Evolutionary conservation across 2,888 invertebrate genomes (phyloP), one percentile per base, ranked within the genome.

Genomic region (Hirtodrosophila trivittata): DNA sequence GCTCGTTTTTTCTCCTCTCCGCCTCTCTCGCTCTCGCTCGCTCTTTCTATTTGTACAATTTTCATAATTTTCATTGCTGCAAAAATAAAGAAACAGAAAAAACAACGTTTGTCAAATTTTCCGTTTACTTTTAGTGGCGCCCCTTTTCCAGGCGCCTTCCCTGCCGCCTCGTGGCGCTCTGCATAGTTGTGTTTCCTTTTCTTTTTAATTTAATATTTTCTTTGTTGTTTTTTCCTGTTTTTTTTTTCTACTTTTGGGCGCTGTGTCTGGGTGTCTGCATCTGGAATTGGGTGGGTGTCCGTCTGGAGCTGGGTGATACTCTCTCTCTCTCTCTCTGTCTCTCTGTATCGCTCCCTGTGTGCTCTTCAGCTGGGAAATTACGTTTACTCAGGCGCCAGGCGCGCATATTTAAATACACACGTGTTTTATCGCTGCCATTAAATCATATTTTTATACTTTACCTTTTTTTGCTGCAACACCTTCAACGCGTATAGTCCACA

Each of bases 351-450:
- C 14, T 14, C 25, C 7, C n/a, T 60, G 63, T 50, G 30, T 37
- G 46, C 65, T 74, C 57, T 74, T 63, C 47, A 71, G 74, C 50
- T 74, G 85, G 80, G 37, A 90, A 90, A 90, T 90, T 90, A 89
- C 89, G 89, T 90, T 90, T 90, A 89, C 89, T 86, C 89, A 90
- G 87, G 89, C 90, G 87, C 88, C 90, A 86, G 86, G 85, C 86
- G 84, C 81, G 86, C 82, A 80, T 89, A 89, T 90, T 90, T 90
- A 90, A 90, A 90, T 90, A 87, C 89, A 90, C 90, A 90, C 90
- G 90, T 90, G 90, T 89, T 90, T 90, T 90, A 90, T 90, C 90
- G 85, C 89, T 88, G 84, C 80, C 88, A 90, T 89, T 90, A 90
- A 90, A 90, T 90, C 90, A 90, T 89, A 88, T 89, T 89, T 88